Conservation (phyloP, 2,888 invertebrate species). For the Ophion ventricosus region DNA sequence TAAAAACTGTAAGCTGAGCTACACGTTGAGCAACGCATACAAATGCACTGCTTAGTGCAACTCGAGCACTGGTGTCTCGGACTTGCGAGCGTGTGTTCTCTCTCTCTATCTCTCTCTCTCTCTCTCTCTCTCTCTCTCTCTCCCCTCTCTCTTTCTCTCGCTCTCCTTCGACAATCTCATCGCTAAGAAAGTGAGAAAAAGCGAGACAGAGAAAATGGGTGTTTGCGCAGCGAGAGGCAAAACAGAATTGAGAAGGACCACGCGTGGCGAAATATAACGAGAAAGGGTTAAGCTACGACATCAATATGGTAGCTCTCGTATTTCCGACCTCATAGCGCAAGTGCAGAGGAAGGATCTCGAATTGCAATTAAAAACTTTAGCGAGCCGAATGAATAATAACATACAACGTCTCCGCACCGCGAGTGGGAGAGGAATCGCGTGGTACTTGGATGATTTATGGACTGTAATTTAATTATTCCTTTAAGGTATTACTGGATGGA, state of each 20-base stretch:
- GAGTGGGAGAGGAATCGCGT: slow-evolving; percentile 24
- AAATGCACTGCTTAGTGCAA: slow-evolving; percentile 71
- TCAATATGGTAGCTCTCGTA: slow-evolving; percentile 45
- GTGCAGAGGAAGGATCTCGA: slow-evolving; percentile 13
- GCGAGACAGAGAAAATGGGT: slow-evolving; percentile 5
- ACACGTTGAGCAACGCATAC: slow-evolving; percentile 69
- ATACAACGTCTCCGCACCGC: neutral
- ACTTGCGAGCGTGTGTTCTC: neutral
- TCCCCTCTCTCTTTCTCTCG: neutral
- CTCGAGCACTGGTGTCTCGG: slow-evolving; percentile 53
- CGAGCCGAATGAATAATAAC: slow-evolving; percentile 52
- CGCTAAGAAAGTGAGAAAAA: neutral
- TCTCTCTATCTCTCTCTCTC: slow-evolving; percentile 8
- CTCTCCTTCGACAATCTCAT: neutral
- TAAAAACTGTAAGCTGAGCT: slow-evolving; percentile 51
- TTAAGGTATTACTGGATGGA: too few species aligned
- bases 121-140: slow-evolving; percentile 12
- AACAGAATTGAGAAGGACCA: slow-evolving; percentile 38
- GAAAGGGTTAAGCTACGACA: slow-evolving; percentile 40
- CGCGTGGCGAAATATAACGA: slow-evolving; percentile 59
- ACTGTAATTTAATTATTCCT: slow-evolving; percentile 36
- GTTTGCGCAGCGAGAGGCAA: slow-evolving; percentile 19
- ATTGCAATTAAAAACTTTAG: slow-evolving; percentile 60
- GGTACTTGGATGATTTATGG: slow-evolving; percentile 34
- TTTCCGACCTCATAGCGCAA: slow-evolving; percentile 12